Base-by-base conservation (phyloP, 2,113 vertebrate genomes). In the Cynopterus brachyotis region DNA sequence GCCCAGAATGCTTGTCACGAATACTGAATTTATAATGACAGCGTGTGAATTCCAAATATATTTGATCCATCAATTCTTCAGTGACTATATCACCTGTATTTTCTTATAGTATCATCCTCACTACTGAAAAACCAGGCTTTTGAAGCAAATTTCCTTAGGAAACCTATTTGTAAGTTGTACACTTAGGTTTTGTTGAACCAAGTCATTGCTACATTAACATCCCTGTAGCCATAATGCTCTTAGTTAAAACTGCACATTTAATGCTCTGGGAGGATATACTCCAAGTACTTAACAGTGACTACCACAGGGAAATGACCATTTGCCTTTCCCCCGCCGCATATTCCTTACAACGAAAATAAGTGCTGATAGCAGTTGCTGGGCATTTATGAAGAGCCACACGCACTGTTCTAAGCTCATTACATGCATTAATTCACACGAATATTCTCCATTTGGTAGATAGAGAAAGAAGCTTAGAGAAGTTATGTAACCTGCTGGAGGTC, bases 91-190 rank as follows among this genome's bases (percentile, higher is more conserved):
- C 59, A 70, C 24, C 16, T 78, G 70, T 47, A 60, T 57, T 42
- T 89, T 93, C 57, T 67, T 79, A 67, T n/a, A 83, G n/a, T 47
- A 82, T 78, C 17, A 69, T 96, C 90, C 50, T 81, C 3, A 5
- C 37, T 97, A 94, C 22, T 28, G 2, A 24, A 78, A 97, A 94
- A 93, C 82, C 55, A 97, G 91, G 20, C 37, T 97, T 96, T 87
- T 69, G 92, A 96, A 66, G 32, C 92, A 97, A 96, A 69, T 13
- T 0, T 60, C 32, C 69, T 84, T 83, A 40, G 32, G 91, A 86
- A 89, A 89, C 37, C 19, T 69, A 26, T 66, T 45, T 92, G 57
- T 66, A 72, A 92, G 92, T 12, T 69, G 3, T 32, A 75, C 35
- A 37, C 28, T 67, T 72, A 53, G 7, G 30, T 94, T 78, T 73